Base-by-base conservation (phyloP, 2,797 vertebrate species). In the Scleropages formosus region DNA sequence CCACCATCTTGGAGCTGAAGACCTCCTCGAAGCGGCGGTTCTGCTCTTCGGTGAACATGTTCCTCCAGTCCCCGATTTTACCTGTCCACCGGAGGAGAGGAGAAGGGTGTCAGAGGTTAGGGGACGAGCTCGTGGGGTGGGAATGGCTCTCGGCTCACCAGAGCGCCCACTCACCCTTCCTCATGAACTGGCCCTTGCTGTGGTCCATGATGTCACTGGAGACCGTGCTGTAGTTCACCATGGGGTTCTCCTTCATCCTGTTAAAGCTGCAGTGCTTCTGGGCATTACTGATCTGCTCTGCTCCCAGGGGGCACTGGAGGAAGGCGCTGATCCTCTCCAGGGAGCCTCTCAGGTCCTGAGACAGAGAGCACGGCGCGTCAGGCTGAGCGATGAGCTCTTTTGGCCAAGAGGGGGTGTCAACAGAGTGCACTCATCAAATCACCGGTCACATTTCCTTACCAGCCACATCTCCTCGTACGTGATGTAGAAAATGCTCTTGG, bases 381-480 rank as follows among this genome's bases (percentile, higher is more conserved):
- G 39, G 31, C 31, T 6, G 31, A 39, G 63, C 44, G 8, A 46
- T 16, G 24, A 47, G n/a, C n/a, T 4, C 4, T 61, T 11, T 24
- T 9, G 10, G 69, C 9, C 16, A 74, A 20, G 31, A 2, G 6
- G 31, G 31, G 6, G 39, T 31, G 39, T 31, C 31, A n/a, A 39
- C 24, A 75, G 51, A 26, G 20, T 58, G 27, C 13, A 39, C 67
- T 59, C 62, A 27, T 18, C 15, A 61, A 68, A 67, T 67, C n/a
- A 18, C 16, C 62, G n/a, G 44, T n/a, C n/a, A 7, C 9, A 15
- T 24, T 31, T 44, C 8, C 81, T 82, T 86, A 96, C 95, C 94
- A 86, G 74, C 8, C 85, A 89, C 85, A 96, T 86, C 67, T 96
- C 92, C 84, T 98, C 94, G 0, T 96, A 96, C 31, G 93, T 92